phyloP scores from a whole-genome alignment of 2,888 invertebrate species.

The Glyphotaelius pellucidus region DNA sequence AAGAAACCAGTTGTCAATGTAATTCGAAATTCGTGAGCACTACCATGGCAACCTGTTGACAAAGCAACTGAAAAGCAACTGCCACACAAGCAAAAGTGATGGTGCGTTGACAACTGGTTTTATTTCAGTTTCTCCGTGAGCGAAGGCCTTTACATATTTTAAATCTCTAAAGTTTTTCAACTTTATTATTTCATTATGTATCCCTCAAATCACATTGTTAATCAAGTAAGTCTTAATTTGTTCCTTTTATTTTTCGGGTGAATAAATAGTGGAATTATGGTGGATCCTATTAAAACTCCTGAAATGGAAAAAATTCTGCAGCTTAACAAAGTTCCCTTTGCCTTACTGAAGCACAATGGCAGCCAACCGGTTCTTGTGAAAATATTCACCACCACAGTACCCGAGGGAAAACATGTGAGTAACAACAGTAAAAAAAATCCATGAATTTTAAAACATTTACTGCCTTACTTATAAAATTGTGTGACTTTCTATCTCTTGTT shows the following conservation, averaged over 20 bases:
- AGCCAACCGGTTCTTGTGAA: constrained; percentile 84
- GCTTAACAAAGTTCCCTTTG: constrained; percentile 84
- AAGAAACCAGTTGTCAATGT: no score
- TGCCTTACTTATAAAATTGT: background rate
- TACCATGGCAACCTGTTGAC: no score
- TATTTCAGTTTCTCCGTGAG: no score
- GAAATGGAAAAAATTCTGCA: constrained; percentile 83
- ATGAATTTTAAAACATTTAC: background rate
- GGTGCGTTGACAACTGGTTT: no score
- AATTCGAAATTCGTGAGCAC: no score
- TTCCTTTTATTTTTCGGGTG: background rate
- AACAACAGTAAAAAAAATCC: background rate
- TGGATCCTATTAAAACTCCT: constrained; percentile 84
- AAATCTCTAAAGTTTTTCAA: background rate
- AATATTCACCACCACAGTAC: constrained; percentile 77
- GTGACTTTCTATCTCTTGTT: background rate
- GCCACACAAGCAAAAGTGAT: no score
- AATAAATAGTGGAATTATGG: constrained; percentile 70
- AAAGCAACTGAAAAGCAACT: no score
- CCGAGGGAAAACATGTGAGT: constrained; percentile 75
- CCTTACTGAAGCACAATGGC: constrained; percentile 81
- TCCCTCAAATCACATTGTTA: background rate
- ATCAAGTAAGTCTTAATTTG: background rate
- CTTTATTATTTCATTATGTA: background rate
- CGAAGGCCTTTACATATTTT: no score